phyloP scores from a whole-genome alignment of 2,797 vertebrate genomes.

The Liparis tanakae region DNA sequence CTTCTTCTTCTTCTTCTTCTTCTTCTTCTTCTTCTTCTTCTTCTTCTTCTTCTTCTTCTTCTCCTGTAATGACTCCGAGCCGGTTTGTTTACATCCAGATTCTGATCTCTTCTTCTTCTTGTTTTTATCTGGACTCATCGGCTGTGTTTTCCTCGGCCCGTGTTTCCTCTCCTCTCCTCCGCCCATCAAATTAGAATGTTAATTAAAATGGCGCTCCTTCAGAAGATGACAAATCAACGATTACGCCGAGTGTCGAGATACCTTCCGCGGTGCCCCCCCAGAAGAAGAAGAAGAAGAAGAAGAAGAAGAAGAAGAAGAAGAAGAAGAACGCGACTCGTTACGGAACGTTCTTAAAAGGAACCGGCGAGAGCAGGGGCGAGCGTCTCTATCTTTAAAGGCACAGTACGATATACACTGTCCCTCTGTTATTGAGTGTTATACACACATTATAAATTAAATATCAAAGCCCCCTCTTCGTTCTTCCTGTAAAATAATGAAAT shows the following conservation, averaged over 20 bases:
- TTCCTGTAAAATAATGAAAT: neutral
- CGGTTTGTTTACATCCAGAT: constrained; percentile 77
- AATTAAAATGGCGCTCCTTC: constrained; percentile 77
- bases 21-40: constrained; percentile 2
- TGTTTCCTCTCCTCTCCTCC: constrained; percentile 65
- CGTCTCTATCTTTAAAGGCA: constrained; percentile 11
- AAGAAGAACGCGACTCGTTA: constrained; percentile 39
- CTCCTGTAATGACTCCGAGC: constrained; percentile 34
- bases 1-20: no score
- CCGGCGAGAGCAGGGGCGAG: neutral
- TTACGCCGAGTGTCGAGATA: constrained; percentile 65
- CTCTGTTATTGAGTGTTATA: neutral
- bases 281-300: constrained; percentile 42
- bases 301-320: no score
- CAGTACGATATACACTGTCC: neutral
- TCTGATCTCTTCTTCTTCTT: constrained; percentile 72
- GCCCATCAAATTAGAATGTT: constrained; percentile 80
- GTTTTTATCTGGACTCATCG: constrained; percentile 74
- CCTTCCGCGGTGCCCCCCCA: constrained; percentile 62
- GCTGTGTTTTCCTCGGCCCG: constrained; percentile 71
- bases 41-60: no score
- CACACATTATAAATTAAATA: neutral
- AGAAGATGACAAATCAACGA: constrained; percentile 75
- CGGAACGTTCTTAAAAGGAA: constrained; percentile 14
- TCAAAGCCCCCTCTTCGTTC: neutral